Evolutionary conservation across 1,140 invertebrate genomes (phyloP).

Genomic region (Drosophila lacertosa): DNA sequence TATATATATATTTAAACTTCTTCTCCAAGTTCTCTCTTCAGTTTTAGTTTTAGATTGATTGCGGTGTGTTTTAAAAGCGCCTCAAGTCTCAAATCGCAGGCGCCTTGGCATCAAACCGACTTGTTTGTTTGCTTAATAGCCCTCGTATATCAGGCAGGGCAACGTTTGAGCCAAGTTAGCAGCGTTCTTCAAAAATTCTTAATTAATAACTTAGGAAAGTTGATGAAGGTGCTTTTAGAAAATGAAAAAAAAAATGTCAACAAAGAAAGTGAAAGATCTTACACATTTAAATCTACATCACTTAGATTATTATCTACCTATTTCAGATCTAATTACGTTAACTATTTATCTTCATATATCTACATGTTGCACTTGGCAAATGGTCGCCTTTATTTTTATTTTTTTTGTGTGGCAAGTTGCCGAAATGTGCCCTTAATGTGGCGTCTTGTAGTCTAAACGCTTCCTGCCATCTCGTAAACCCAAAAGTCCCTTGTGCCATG

Average conservation of each 20-base stretch:
- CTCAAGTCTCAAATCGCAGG: conserved; percentile 36
- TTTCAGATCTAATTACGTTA: conserved; percentile 24
- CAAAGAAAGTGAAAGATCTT: no score
- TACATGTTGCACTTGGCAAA: background rate
- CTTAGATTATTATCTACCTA: background rate
- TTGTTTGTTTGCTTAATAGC: conserved; percentile 21
- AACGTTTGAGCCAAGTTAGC: conserved; percentile 14
- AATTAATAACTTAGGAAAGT: conserved; percentile 17
- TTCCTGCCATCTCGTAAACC: conserved; percentile 47
- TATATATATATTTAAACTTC: no score
- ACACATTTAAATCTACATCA: background rate
- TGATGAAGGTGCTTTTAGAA: conserved; percentile 9
- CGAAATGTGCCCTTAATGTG: conserved; percentile 46
- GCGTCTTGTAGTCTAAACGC: conserved; percentile 58
- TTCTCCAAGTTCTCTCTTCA: background rate
- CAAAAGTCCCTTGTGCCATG: conserved; percentile 52
- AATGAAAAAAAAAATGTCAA: no score
- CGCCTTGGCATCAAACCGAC: conserved; percentile 22
- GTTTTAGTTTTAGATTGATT: conserved; percentile 68
- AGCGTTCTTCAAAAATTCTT: conserved; percentile 4
- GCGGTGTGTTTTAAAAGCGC: conserved; percentile 44
- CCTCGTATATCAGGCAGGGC: conserved; percentile 18
- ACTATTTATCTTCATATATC: conserved; percentile 39
- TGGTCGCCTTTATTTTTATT: background rate
- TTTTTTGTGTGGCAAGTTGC: background rate